These are phyloP conservation scores for Chionomys nivalis DNA, from an alignment of 2,113 vertebrate species.

Conservation along the genomic window DNA sequence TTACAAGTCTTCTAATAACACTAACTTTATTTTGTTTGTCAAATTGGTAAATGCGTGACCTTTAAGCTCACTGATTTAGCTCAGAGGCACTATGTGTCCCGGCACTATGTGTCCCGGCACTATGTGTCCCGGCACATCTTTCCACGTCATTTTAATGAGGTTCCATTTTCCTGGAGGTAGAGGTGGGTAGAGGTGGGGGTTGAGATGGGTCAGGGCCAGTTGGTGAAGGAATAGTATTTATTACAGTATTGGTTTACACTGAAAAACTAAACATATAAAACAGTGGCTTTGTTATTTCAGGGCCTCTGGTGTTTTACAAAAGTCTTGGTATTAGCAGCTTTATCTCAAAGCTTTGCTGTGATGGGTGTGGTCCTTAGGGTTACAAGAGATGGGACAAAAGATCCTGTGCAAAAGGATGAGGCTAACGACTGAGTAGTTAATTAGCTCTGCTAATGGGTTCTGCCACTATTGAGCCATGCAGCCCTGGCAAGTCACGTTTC, in stretches of 20 bases:
- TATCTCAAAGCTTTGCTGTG: background rate
- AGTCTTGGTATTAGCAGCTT: background rate
- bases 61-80: background rate
- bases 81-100: background rate
- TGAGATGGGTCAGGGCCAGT: background rate
- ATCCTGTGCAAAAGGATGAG: background rate
- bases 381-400: background rate
- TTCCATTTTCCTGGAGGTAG: background rate
- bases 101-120: background rate
- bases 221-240: background rate
- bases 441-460: background rate
- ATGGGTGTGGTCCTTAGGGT: background rate
- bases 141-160: background rate
- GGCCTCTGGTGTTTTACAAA: constrained; percentile 10
- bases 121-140: background rate
- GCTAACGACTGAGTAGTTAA: background rate
- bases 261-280: background rate
- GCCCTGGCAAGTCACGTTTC: background rate
- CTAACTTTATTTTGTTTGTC: background rate
- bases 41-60: background rate
- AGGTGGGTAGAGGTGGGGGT: background rate
- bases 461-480: background rate
- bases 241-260: background rate
- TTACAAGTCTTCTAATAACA: background rate
- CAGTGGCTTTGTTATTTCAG: background rate